Base-by-base conservation (phyloP, 2,113 vertebrate genomes). In the Odontophorus gujanensis region DNA sequence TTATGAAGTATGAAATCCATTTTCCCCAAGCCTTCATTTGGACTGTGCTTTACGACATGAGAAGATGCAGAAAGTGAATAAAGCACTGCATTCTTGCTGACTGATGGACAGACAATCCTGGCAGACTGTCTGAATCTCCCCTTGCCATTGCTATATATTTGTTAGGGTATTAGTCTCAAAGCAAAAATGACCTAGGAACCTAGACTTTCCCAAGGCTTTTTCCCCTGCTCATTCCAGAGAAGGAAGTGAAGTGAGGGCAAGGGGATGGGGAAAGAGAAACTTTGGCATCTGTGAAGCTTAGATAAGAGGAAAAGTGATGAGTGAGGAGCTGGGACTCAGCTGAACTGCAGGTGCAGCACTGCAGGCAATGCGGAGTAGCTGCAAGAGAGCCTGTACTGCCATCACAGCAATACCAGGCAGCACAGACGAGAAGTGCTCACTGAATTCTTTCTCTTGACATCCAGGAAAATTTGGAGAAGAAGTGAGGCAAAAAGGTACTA, bases 1-100 rank as follows among this genome's bases (percentile, higher is more conserved):
- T 94, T 85, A 96, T 76, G 65, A 90, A 81, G 58, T 93, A 94
- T 91, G 55, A 95, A 95, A 96, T 89, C 40, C 79, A 94, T 96
- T 95, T 90, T 79, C 63, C 59, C 51, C 53, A 75, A 68, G 59
- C 66, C 65, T 89, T 80, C 81, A 65, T 86, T 77, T 8, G 13
- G 71, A 65, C 51, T 89, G 87, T 74, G 47, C 51, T 93, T 91
- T 96, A 93, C 36, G 85, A 85, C 36, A 91, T 78, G 79, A 82
- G 43, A 91, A 81, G 87, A 71, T 45, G 74, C 43, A 89, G 84
- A 62, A 87, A 97, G 69, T 89, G 92, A 91, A 86, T 87, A 91
- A 93, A 94, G 77, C 48, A 89, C 78, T 87, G 42, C 36, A 18
- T 43, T 81, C 65, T 55, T 89, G 59, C 78, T 73, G 66, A 66